Evolutionary conservation across 2,113 vertebrate species (phyloP), one percentile per base, ranked within the genome.

Genomic region (Nothocercus nigrocapillus): DNA sequence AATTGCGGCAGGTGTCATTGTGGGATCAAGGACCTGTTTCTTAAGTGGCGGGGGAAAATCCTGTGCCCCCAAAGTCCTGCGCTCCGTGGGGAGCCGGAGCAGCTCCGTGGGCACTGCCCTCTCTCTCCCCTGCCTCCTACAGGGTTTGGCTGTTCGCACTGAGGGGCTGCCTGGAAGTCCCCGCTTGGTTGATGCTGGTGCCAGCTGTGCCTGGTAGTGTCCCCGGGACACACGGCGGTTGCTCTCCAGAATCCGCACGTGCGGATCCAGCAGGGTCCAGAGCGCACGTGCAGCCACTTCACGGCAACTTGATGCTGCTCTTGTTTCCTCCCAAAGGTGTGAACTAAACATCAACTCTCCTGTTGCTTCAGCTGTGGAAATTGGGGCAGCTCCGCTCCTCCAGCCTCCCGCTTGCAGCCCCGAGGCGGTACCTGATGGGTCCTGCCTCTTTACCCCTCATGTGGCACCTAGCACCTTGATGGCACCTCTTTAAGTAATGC

Each of bases 151-250:
- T 53, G 49, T 7, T 17, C 15, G 28, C 51, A 11, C 2, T 16
- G n/a, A 53, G 72, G 12, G 38, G 56, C 16, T 42, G 25, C 40
- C 45, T 32, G 30, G 58, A 16, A 10, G 28, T 44, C 42, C 27
- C 1, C 4, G n/a, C 15, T 32, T 40, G n/a, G 30, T 16, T 32
- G 64, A 13, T 74, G 66, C 49, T 69, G 3, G 0, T 1, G 7
- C 1, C 47, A 24, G 0, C 53, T 0, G 0, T 59, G 13, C 30
- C n/a, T 40, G 3, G 8, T 11, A 21, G 14, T 0, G 30, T 61
- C 54, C 28, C 54, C 16, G 16, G 28, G 51, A 13, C 27, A 62
- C 56, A 34, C 3, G 2, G 6, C 38, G 11, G 68, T 56, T 0
- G 2, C 47, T 58, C 62, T 36, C 58, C 64, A 27, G 51, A 42